Evolutionary conservation across 2,797 vertebrate genomes (phyloP).

Genomic region (Sebastes minor): DNA sequence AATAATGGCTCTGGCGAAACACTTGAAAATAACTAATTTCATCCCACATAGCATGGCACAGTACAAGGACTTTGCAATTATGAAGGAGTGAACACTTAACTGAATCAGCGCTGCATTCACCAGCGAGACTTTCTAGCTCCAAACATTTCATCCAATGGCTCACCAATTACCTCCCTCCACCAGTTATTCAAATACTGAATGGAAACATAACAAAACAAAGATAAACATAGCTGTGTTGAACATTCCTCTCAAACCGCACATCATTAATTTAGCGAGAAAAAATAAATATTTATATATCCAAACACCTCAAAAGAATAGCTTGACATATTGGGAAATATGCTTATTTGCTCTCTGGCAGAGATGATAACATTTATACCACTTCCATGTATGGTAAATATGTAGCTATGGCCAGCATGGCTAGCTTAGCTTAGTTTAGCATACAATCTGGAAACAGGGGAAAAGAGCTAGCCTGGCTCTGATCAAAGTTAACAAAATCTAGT

Average conservation of each 20-base stretch:
- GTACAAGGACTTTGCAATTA: conserved; percentile 29
- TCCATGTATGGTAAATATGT: background rate
- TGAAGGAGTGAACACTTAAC: conserved; percentile 15
- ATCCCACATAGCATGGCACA: background rate
- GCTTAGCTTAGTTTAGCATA: background rate
- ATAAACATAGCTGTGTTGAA: background rate
- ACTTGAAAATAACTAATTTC: conserved; percentile 32
- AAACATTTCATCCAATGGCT: conserved; percentile 12
- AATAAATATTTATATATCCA: background rate
- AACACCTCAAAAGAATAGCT: background rate
- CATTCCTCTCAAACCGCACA: background rate
- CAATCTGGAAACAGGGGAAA: background rate
- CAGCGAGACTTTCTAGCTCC: background rate
- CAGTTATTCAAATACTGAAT: conserved; percentile 11
- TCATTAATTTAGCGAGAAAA: background rate
- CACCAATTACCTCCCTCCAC: background rate
- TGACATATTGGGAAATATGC: background rate
- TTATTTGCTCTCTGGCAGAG: background rate
- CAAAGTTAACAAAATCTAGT: background rate
- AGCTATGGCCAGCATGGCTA: background rate
- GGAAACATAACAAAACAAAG: background rate
- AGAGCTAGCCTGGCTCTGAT: background rate
- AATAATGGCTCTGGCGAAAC: conserved; percentile 19
- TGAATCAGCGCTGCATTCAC: conserved; percentile 12
- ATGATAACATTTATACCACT: background rate